phyloP scores from a whole-genome alignment of 2,113 vertebrate genomes.

The Centropus bengalensis region DNA sequence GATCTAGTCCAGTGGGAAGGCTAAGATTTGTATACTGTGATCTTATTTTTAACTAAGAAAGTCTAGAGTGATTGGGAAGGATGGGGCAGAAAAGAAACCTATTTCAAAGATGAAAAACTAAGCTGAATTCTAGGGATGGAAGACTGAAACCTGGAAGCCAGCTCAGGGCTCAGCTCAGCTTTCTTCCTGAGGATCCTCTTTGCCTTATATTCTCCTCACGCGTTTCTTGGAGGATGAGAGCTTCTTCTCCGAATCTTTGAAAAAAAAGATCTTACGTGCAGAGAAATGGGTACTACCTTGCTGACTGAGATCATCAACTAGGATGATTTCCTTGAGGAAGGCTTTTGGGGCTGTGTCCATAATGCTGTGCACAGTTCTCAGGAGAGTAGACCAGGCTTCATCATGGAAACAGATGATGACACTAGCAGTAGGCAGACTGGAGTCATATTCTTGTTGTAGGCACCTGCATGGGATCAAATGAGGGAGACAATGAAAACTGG shows the following conservation, averaged over 20 bases:
- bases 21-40: not conserved
- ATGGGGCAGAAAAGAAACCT: not conserved
- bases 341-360: conserved; percentile 80
- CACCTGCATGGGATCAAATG: conserved; percentile 76
- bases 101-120: not conserved
- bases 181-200: not conserved
- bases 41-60: not conserved
- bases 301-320: conserved; percentile 88
- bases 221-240: not conserved
- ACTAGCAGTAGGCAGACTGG: conserved; percentile 82
- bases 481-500: not conserved
- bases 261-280: not conserved
- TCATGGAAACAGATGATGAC: conserved; percentile 88
- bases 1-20: not conserved
- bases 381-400: conserved; percentile 86
- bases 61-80: not conserved
- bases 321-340: conserved; percentile 84
- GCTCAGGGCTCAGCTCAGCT: not conserved
- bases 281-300: conserved; percentile 73
- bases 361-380: conserved; percentile 88
- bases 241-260: not conserved
- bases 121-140: not conserved
- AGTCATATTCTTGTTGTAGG: conserved; percentile 73
- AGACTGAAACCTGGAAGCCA: not conserved
- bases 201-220: not conserved